Evolutionary conservation across 2,113 vertebrate genomes (phyloP).

Genomic region (Apaloderma vittatum): DNA sequence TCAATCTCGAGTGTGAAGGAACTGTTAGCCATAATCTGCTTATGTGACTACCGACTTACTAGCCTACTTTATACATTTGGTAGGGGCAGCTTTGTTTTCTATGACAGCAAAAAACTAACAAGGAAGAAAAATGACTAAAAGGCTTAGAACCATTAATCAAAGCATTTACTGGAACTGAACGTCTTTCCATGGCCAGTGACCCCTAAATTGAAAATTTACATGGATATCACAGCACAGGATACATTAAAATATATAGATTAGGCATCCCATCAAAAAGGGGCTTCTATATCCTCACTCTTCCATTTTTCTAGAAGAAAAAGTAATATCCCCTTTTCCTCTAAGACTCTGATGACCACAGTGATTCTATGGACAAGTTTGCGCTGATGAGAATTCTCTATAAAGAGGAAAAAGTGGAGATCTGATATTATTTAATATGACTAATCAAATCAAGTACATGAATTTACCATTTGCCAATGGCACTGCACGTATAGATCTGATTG

Average conservation of each 20-base stretch:
- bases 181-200: neutral
- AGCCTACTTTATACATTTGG: neutral
- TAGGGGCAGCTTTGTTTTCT: neutral
- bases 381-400: neutral
- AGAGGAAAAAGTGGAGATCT: neutral
- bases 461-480: neutral
- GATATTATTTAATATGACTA: neutral
- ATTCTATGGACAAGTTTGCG: neutral
- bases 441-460: neutral
- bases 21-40: neutral
- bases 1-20: neutral
- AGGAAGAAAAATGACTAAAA: neutral
- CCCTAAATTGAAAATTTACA: neutral
- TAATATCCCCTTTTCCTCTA: neutral
- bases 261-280: accelerated
- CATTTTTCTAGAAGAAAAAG: neutral
- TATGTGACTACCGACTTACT: neutral
- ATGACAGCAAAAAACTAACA: neutral
- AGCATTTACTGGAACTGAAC: neutral
- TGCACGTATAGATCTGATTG: neutral
- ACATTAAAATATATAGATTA: neutral
- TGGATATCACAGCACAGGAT: neutral
- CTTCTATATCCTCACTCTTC: neutral
- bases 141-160: neutral
- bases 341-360: neutral